Evolutionary conservation across 2,113 vertebrate genomes (phyloP).

Genomic region (Odobenus rosmarus): DNA sequence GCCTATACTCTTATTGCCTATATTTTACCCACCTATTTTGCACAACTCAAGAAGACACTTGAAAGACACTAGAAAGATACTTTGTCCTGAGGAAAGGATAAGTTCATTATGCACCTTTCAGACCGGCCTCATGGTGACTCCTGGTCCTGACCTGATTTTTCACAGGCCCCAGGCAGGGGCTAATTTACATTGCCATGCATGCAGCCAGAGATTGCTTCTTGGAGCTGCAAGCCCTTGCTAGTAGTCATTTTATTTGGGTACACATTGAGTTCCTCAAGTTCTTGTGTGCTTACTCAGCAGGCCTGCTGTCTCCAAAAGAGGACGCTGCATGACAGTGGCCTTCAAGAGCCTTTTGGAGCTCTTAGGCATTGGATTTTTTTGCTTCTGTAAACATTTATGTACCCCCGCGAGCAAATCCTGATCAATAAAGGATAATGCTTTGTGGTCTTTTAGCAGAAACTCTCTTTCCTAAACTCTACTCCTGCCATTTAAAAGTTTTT

Average conservation of each 20-base stretch:
- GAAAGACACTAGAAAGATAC: not conserved
- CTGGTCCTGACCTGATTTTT: conserved; percentile 58
- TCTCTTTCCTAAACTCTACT: not conserved
- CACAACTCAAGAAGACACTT: not conserved
- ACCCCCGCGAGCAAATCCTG: not conserved
- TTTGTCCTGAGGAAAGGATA: not conserved
- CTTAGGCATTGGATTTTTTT: not conserved
- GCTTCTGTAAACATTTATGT: not conserved
- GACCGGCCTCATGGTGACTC: not conserved
- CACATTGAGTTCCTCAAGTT: not conserved
- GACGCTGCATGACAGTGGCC: not conserved
- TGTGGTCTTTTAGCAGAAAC: not conserved
- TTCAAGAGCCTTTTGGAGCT: not conserved
- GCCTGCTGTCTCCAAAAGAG: conserved; percentile 42
- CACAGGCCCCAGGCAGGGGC: not conserved
- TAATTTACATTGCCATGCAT: not conserved
- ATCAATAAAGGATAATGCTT: not conserved
- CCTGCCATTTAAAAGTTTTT: not conserved
- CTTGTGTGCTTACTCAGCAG: not conserved
- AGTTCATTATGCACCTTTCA: not conserved
- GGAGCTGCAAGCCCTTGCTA: not conserved
- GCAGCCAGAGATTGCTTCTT: not conserved
- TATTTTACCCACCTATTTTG: not conserved
- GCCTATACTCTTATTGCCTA: not conserved
- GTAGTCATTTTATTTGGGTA: not conserved